A percentile compares a stretch with the other conserved stretches of the same genome.
Evolutionary conservation across 2,888 invertebrate genomes (phyloP).

Genomic region (Leptopterna dolabrata): DNA sequence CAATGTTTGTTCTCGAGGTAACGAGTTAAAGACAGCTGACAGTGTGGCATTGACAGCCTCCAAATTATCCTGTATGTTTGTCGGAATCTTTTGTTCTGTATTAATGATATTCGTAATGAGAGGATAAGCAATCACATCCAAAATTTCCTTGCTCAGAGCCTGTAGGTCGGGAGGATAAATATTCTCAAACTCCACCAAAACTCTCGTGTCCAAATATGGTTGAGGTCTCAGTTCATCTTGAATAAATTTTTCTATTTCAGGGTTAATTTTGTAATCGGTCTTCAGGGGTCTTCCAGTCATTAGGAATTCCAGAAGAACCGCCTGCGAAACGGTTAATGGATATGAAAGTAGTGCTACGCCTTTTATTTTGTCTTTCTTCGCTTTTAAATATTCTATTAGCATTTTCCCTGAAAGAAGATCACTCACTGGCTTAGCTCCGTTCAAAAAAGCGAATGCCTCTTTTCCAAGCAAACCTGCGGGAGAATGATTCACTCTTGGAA

Average conservation of each 20-base stretch:
- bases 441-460: conserved; percentile 14
- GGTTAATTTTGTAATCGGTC: conserved; percentile 10
- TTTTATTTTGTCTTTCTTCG: neutral
- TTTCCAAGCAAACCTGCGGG: conserved; percentile 42
- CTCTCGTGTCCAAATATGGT: conserved; percentile 38
- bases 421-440: conserved; percentile 1
- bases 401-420: conserved; percentile 45
- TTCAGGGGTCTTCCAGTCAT: conserved; percentile 47
- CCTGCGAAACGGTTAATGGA: conserved; percentile 44
- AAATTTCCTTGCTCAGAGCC: neutral
- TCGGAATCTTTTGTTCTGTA: neutral
- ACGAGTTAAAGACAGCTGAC: neutral
- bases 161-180: neutral
- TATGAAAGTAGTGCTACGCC: conserved; percentile 37
- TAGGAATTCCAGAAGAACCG: conserved; percentile 49
- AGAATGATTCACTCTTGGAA: conserved; percentile 35
- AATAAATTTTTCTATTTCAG: conserved; percentile 37
- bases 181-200: conserved; percentile 36
- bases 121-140: neutral
- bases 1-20: neutral
- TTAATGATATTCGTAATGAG: neutral
- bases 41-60: neutral
- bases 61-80: neutral
- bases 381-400: conserved; percentile 47
- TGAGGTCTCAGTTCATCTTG: conserved; percentile 44